A percentile compares a stretch with the other conserved stretches of the same genome.
phyloP scores from a whole-genome alignment of 2,888 invertebrate species.

The Synanthedon andrenaeformis region DNA sequence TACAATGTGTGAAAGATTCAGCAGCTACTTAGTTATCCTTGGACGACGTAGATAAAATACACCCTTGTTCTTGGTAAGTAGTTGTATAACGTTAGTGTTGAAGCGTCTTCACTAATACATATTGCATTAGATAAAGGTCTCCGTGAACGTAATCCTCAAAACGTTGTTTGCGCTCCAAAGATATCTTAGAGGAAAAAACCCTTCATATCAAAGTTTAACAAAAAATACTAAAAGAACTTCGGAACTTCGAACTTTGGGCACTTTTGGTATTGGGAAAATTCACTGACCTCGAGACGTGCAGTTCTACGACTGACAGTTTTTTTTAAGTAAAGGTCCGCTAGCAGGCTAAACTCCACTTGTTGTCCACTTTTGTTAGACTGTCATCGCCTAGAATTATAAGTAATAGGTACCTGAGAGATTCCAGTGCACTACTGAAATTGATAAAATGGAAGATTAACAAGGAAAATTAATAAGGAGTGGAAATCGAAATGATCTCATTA shows the following conservation, averaged over 20 bases:
- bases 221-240: neutral
- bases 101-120: slow-evolving; percentile 29
- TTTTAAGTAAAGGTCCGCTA: too few species aligned
- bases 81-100: neutral
- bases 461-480: too few species aligned
- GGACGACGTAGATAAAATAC: neutral
- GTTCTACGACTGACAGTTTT: too few species aligned
- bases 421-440: too few species aligned
- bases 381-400: too few species aligned
- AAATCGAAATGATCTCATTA: too few species aligned
- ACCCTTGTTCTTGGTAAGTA: neutral
- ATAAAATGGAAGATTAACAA: too few species aligned
- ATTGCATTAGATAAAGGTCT: slow-evolving; percentile 34
- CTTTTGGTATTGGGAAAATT: too few species aligned
- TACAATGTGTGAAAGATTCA: neutral
- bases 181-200: slow-evolving; percentile 15
- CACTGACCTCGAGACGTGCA: too few species aligned
- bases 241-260: neutral
- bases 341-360: too few species aligned
- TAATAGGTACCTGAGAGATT: too few species aligned
- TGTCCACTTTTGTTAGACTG: too few species aligned
- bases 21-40: neutral
- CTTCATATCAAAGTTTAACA: slow-evolving; percentile 7
- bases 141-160: slow-evolving; percentile 31
- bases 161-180: slow-evolving; percentile 22